Evolutionary conservation across 2,888 invertebrate genomes (phyloP), one percentile per base, ranked within the genome.

Genomic region (Polyommatus iphigenia): DNA sequence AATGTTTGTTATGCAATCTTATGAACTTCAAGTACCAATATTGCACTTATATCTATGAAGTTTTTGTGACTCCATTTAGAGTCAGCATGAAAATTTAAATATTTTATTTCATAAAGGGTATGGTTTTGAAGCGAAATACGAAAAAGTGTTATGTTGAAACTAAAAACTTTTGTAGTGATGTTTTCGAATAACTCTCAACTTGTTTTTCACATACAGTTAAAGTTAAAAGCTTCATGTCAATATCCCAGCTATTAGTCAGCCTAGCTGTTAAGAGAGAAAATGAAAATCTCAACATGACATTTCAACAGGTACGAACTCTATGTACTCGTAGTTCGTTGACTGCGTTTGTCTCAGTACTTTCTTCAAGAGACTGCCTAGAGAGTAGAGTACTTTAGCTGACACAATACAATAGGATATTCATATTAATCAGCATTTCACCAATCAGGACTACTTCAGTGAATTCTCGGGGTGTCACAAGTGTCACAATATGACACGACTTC

Each of bases 401-500:
- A 29, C 15, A 67, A 29, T 67, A 24, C 29, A 32, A 2, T 15
- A 67, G 29, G 24, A 62, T 62, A 62, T 62, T 67, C 5, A 15
- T 67, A 67, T 67, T 29, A 67, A 67, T 29, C 10, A 29, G 13
- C 18, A 67, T 67, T 18, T 32, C 29, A 67, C 67, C 67, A 67
- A 67, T 67, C 67, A 67, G 67, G 67, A 32, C 67, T 29, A 67
- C 29, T 67, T 32, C 62, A 24, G 13, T 29, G 29, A 10, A 67
- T 29, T 67, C 67, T 32, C 67, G 3, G 62, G 29, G 67, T 32
- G 67, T 67, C 67, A 67, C 13, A 29, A 67, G 67, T 29, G 67
- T 67, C 67, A 67, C 29, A 67, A 24, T 59, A 20, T 59, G n/a
- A 59, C 59, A 24, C 29, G 67, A 32, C 67, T 67, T 32, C 67